phyloP scores from a whole-genome alignment of 2,113 vertebrate genomes.

The Mionectes macconnelli region DNA sequence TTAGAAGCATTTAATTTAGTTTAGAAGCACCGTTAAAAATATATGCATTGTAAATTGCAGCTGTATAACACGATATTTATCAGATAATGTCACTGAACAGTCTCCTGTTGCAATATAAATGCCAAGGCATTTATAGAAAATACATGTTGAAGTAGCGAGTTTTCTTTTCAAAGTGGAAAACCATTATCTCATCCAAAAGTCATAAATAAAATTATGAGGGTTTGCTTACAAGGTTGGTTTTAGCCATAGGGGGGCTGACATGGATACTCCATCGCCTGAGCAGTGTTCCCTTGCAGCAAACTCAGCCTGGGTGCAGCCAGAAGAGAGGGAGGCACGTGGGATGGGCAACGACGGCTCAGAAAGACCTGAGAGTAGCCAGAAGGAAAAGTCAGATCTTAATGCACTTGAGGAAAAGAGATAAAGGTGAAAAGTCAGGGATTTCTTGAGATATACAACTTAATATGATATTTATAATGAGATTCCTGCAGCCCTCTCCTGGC shows the following conservation, averaged over 20 bases:
- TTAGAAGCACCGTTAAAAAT: constrained; percentile 64
- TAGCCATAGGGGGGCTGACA: background rate
- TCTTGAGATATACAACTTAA: background rate
- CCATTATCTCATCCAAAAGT: constrained; percentile 44
- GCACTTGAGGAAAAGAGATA: background rate
- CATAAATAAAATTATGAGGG: constrained; percentile 46
- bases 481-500: background rate
- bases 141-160: constrained; percentile 31
- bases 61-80: constrained; percentile 64
- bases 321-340: background rate
- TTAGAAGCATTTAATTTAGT: constrained; percentile 68
- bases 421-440: background rate
- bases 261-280: background rate
- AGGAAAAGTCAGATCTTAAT: background rate
- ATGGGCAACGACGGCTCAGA: accelerated
- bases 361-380: background rate
- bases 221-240: background rate
- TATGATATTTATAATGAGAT: background rate
- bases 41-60: constrained; percentile 67
- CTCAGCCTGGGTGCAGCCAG: background rate
- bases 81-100: constrained; percentile 62
- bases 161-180: constrained; percentile 55
- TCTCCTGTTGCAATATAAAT: constrained; percentile 67
- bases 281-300: background rate
- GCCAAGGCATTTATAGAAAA: constrained; percentile 51